Evolutionary conservation across 2,113 vertebrate species (phyloP).

Genomic region (Platichthys stellatus): DNA sequence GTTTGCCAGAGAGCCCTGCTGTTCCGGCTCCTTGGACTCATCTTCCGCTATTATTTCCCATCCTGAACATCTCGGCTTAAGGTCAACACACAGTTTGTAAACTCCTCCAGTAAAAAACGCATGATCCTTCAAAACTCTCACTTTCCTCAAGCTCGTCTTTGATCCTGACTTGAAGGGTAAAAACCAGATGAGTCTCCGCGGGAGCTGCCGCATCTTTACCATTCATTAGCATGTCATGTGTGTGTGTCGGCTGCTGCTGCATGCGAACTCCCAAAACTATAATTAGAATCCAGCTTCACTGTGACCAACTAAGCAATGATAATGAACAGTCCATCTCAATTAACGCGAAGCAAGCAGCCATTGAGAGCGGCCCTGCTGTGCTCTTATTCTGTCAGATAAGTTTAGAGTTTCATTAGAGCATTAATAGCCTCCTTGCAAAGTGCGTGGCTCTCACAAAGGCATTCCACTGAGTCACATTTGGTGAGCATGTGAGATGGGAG

Average conservation of each 20-base stretch:
- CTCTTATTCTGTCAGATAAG: slow-evolving; percentile 67
- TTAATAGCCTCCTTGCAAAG: slow-evolving; percentile 48
- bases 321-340: slow-evolving; percentile 69
- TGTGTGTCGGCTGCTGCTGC: slow-evolving; percentile 32
- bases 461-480: slow-evolving; percentile 31
- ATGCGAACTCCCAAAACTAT: slow-evolving; percentile 42
- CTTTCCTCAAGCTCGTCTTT: slow-evolving; percentile 11
- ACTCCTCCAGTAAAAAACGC: neutral
- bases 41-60: slow-evolving; percentile 94
- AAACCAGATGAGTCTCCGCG: slow-evolving; percentile 1
- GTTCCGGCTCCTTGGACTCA: slow-evolving; percentile 90
- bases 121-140: neutral
- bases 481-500: slow-evolving; percentile 16
- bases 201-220: neutral
- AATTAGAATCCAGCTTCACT: slow-evolving; percentile 48
- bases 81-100: slow-evolving; percentile 59
- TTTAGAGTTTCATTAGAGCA: slow-evolving; percentile 61
- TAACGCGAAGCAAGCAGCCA: slow-evolving; percentile 55
- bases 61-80: slow-evolving; percentile 85
- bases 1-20: slow-evolving; percentile 85
- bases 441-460: slow-evolving; percentile 22
- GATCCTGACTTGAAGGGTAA: slow-evolving; percentile 29
- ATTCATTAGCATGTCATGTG: slow-evolving; percentile 10
- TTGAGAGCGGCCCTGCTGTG: slow-evolving; percentile 51
- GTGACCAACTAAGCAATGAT: slow-evolving; percentile 59